Conservation (phyloP, 2,797 vertebrate genomes). For the Paratrypauchen microcephalus region DNA sequence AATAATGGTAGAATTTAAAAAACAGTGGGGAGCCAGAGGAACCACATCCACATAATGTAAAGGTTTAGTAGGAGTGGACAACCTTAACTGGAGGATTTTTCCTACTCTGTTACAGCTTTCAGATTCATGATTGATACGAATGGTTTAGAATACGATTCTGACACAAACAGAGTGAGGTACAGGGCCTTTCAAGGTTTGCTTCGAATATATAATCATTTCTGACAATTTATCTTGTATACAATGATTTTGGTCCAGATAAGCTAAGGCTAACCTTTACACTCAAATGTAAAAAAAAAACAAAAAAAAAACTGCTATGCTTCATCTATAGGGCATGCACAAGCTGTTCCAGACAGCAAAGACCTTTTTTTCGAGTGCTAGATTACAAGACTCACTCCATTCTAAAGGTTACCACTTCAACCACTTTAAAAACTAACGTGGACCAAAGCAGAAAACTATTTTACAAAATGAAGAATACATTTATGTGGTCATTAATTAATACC, state of each 20-base stretch:
- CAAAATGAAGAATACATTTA: conserved; percentile 20
- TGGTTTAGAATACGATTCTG: not conserved
- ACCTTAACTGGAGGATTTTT: not conserved
- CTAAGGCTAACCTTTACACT: conserved; percentile 5
- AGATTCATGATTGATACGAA: not conserved
- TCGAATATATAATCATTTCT: not conserved
- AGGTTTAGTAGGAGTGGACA: too few species aligned
- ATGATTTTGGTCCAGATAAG: not conserved
- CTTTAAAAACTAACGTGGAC: conserved; percentile 4
- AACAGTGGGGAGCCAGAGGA: not conserved
- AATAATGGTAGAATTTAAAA: too few species aligned
- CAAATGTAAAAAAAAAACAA: not conserved
- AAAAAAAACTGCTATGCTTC: not conserved
- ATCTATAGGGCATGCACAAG: conserved; percentile 8
- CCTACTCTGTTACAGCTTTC: not conserved
- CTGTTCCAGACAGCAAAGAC: conserved; percentile 11
- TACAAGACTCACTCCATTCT: conserved; percentile 11
- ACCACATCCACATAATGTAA: not conserved
- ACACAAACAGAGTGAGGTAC: not conserved
- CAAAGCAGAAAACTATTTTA: conserved; percentile 6
- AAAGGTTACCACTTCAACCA: not conserved
- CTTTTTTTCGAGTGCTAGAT: conserved; percentile 3
- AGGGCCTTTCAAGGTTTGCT: conserved; percentile 3
- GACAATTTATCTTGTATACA: not conserved
- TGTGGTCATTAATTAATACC: conserved; percentile 34